Evolutionary conservation across 2,113 vertebrate species (phyloP).

Genomic region (Propithecus coquereli): DNA sequence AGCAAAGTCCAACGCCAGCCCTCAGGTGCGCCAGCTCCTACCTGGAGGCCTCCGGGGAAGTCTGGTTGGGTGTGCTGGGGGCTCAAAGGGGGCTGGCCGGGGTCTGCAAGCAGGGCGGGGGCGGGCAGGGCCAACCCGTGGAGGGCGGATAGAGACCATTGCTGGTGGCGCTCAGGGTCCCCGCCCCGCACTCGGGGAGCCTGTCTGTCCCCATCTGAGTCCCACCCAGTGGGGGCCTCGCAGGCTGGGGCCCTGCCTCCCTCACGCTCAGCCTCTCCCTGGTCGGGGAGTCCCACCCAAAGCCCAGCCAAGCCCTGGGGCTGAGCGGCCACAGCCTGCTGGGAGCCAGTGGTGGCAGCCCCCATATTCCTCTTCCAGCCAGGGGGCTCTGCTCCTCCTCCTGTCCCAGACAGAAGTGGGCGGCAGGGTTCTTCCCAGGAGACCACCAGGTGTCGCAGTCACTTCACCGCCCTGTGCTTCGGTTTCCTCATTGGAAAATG

Average conservation of each 20-base stretch:
- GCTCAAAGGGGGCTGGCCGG: too few relatives aligned
- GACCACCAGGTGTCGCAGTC: too few relatives aligned
- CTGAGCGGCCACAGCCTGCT: too few relatives aligned
- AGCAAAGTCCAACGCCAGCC: neutral
- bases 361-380: neutral
- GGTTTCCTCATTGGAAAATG: neutral
- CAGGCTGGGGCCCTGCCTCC: neutral
- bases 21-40: neutral
- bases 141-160: too few relatives aligned
- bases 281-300: neutral
- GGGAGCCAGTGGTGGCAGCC: too few relatives aligned
- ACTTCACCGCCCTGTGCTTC: too few relatives aligned
- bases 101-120: too few relatives aligned
- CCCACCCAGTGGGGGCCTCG: neutral
- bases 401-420: neutral
- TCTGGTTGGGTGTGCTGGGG: too few relatives aligned
- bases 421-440: neutral
- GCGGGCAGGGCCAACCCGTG: too few relatives aligned
- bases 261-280: neutral
- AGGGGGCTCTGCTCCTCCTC: neutral
- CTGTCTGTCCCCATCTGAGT: neutral
- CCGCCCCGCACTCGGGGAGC: neutral
- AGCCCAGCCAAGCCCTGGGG: neutral
- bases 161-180: too few relatives aligned
- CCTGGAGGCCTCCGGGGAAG: neutral